phyloP scores from a whole-genome alignment of 53 echinoderm and acorn worm species.

The Astropecten irregularis region DNA sequence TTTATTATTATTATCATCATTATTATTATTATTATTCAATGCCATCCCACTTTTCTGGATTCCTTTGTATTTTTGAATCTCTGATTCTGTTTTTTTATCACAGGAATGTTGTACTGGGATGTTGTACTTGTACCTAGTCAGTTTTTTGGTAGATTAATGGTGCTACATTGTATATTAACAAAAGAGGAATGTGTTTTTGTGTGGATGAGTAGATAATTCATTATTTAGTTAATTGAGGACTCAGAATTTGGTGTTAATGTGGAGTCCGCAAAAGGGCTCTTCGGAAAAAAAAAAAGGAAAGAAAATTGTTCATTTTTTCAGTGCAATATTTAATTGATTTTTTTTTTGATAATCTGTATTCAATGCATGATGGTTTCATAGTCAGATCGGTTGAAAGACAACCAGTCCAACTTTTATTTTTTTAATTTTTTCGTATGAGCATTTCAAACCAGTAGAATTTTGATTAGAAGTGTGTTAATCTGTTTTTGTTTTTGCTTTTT shows the following conservation, averaged over 20 bases:
- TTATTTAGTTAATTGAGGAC: conserved; percentile 32
- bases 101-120: conserved; percentile 62
- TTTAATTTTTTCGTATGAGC: conserved; percentile 39
- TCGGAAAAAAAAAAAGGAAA: too few species aligned
- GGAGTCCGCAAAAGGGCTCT: conserved; percentile 31
- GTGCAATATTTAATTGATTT: conserved; percentile 73
- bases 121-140: conserved; percentile 42
- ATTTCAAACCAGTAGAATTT: conserved; percentile 41
- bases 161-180: conserved; percentile 59
- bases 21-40: conserved; percentile 14
- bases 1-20: too few species aligned
- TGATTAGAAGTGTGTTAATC: background rate
- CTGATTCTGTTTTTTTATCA: conserved; percentile 14
- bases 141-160: conserved; percentile 53
- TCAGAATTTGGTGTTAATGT: conserved; percentile 27
- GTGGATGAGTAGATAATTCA: conserved; percentile 51
- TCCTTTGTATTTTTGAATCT: conserved; percentile 14
- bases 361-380: conserved; percentile 46
- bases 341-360: conserved; percentile 54
- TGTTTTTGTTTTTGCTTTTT: background rate
- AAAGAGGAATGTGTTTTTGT: conserved; percentile 52
- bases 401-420: conserved; percentile 47
- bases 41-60: conserved; percentile 3
- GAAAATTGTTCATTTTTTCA: conserved; percentile 39
- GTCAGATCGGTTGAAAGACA: conserved; percentile 17